Evolutionary conservation across 2,888 invertebrate species (phyloP).

Genomic region (Ceramica pisi): DNA sequence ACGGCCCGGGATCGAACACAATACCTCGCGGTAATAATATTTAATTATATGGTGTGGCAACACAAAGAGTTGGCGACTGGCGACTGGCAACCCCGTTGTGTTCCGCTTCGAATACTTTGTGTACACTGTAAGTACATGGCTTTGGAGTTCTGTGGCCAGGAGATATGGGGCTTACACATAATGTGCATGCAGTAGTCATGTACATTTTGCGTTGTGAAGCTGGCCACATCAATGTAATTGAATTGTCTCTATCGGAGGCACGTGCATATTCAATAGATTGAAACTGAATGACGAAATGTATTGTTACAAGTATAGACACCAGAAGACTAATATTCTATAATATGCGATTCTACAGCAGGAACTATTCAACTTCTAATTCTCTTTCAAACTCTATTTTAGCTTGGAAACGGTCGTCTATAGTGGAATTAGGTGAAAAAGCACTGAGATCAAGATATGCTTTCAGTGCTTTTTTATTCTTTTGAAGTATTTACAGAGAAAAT

Average conservation of each 20-base stretch:
- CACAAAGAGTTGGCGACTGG: slow-evolving; percentile 66
- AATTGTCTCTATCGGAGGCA: background rate
- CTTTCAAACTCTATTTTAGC: no score
- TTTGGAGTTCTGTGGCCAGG: slow-evolving; percentile 43
- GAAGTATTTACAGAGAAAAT: no score
- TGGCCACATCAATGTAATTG: background rate
- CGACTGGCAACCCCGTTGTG: slow-evolving; percentile 68
- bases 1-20: slow-evolving; percentile 65
- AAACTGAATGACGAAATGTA: background rate
- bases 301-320: background rate
- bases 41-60: slow-evolving; percentile 71
- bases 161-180: slow-evolving; percentile 23
- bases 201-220: background rate
- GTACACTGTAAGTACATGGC: slow-evolving; percentile 34
- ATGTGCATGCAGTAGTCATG: background rate
- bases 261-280: background rate
- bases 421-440: no score
- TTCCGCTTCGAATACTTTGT: slow-evolving; percentile 62
- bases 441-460: no score
- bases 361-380: no score
- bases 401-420: no score
- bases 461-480: no score
- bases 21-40: slow-evolving; percentile 70
- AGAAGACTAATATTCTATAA: no score
- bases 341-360: no score